phyloP scores from a whole-genome alignment of 2,888 invertebrate genomes.

The Rosalia funebris region DNA sequence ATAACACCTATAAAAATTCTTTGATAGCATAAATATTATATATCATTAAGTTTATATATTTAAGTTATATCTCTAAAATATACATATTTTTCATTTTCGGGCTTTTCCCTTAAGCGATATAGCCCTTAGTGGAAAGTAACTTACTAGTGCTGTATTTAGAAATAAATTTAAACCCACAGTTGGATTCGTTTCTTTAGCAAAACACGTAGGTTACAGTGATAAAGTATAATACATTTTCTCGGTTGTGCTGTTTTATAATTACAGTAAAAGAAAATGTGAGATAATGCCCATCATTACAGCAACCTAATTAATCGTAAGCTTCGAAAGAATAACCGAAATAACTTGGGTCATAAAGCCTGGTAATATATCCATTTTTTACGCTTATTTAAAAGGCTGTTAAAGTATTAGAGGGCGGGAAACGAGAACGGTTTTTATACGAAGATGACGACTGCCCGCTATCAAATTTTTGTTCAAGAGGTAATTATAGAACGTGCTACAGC shows the following conservation, averaged over 20 bases:
- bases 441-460: slow-evolving; percentile 18
- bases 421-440: slow-evolving; percentile 14
- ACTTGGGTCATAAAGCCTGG: slow-evolving; percentile 12
- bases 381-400: slow-evolving; percentile 22
- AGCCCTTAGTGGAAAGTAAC: too few relatives aligned
- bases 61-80: too few relatives aligned
- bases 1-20: too few relatives aligned
- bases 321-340: slow-evolving; percentile 22
- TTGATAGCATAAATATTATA: too few relatives aligned
- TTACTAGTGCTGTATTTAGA: too few relatives aligned
- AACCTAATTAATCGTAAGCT: slow-evolving; percentile 19
- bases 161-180: too few relatives aligned
- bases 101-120: too few relatives aligned
- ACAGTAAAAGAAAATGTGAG: slow-evolving; percentile 17
- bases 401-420: slow-evolving; percentile 13
- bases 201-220: not conserved
- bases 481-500: slow-evolving; percentile 25
- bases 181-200: too few relatives aligned
- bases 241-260: slow-evolving; percentile 3
- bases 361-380: slow-evolving; percentile 25
- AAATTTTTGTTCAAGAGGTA: slow-evolving; percentile 19
- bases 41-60: too few relatives aligned
- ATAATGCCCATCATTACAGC: slow-evolving; percentile 17
- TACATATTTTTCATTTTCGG: too few relatives aligned
- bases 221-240: slow-evolving; percentile 8